phyloP scores from a whole-genome alignment of 2,797 vertebrate genomes.

The Trachurus trachurus region DNA sequence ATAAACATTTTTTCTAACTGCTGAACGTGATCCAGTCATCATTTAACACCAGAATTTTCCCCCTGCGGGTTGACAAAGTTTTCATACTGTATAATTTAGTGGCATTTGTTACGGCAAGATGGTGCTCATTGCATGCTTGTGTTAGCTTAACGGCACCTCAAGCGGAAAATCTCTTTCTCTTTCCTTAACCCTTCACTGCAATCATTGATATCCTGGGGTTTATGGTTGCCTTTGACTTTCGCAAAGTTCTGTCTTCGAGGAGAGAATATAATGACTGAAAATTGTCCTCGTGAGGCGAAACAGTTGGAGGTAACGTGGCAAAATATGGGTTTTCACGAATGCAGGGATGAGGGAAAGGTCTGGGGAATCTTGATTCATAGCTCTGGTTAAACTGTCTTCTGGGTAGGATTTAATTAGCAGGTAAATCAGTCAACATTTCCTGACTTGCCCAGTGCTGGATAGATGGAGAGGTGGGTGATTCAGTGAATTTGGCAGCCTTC shows the following conservation, averaged over 20 bases:
- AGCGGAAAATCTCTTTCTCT: constrained; percentile 52
- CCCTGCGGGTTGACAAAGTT: constrained; percentile 42
- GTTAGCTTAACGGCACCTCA: constrained; percentile 62
- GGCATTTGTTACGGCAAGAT: constrained; percentile 32
- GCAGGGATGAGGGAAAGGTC: constrained; percentile 48
- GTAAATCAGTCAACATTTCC: constrained; percentile 76
- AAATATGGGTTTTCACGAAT: constrained; percentile 38
- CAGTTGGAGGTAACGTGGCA: constrained; percentile 41
- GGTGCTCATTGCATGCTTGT: constrained; percentile 56
- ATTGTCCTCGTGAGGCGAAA: constrained; percentile 46
- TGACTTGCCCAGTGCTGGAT: constrained; percentile 68
- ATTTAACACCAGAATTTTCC: constrained; percentile 33
- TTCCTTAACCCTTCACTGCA: constrained; percentile 51
- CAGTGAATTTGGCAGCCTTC: constrained; percentile 44
- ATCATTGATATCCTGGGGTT: constrained; percentile 57
- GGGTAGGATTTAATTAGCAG: constrained; percentile 76
- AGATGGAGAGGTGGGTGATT: constrained; percentile 41
- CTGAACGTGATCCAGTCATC: constrained; percentile 4
- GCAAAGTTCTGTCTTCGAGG: constrained; percentile 4
- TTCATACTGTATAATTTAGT: constrained; percentile 67
- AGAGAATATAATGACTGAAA: constrained; percentile 49
- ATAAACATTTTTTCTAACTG: background rate
- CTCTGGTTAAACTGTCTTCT: constrained; percentile 67
- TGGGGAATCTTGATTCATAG: constrained; percentile 59
- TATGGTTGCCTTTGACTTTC: constrained; percentile 36